Base-by-base conservation (phyloP, 2,113 vertebrate species). In the Hippocampus guttulatus region DNA sequence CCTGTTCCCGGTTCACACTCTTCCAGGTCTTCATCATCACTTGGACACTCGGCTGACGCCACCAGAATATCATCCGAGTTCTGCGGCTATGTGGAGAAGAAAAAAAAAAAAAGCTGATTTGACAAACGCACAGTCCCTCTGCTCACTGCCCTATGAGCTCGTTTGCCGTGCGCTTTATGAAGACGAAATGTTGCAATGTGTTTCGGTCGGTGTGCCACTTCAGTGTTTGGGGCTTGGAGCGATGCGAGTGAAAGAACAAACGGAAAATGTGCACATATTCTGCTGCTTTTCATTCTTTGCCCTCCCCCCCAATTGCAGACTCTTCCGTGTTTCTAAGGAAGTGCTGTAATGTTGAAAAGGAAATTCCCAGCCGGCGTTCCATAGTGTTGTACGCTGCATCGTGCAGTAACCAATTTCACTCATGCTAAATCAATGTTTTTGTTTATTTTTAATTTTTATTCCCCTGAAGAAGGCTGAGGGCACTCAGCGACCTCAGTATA, bases 1-100 rank as follows among this genome's bases (percentile, higher is more conserved):
- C 96, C 96, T 90, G 96, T 96, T 90, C 95, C 95, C 1, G 95
- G 95, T 70, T 98, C 96, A 80, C 96, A 98, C 88, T 98, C 96
- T 85, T 96, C 95, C 83, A 98, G 90, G 89, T 98, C 96, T 79
- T 98, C 96, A 1, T 98, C 96, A n/a, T 98, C 96, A 4, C 95
- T 97, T 5, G 96, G 96, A 83, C 96, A 98, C 90, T 98, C 96
- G 0, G 96, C 96, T 0, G 96, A 97, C 1, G 95, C 95, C 85
- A 98, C 96, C 84, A 98, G 87, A 74, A 97, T 93, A 82, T 98
- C 96, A 74, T 98, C 96, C 9, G 96, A 95, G 91, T 96, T 97
- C 93, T 96, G 91, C 0, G 82, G 88, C 84, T 88, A 73, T 66
- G 68, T 75, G 60, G 33, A 8, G 79, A 71, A 75, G 0, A 1